Percentiles rank a stretch among this genome's conserved stretches.
phyloP scores from a whole-genome alignment of 2,113 vertebrate genomes.

The Lamprotornis superbus region DNA sequence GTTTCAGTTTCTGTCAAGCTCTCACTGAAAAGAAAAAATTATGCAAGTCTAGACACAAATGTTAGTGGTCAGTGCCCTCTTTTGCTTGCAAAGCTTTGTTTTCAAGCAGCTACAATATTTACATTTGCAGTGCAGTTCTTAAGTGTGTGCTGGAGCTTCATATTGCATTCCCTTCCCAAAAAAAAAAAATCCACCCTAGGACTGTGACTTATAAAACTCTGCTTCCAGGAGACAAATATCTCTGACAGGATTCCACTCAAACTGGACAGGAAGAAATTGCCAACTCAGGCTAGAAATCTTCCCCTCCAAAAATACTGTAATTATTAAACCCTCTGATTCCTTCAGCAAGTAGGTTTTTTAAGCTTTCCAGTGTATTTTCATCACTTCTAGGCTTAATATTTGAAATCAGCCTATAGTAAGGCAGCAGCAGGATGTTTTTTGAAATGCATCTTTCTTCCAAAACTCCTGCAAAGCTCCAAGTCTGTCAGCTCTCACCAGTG shows the following conservation, averaged over 20 bases:
- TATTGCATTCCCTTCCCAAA: neutral
- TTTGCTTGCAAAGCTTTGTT: constrained; percentile 35
- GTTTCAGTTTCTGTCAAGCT: constrained; percentile 14
- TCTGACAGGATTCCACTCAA: neutral
- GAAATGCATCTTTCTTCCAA: neutral
- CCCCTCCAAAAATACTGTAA: neutral
- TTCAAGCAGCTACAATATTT: constrained; percentile 35
- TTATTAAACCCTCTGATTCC: neutral
- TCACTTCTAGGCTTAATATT: neutral
- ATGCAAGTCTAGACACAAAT: neutral
- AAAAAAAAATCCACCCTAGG: neutral
- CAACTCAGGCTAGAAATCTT: neutral
- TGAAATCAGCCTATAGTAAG: neutral
- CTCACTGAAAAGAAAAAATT: neutral
- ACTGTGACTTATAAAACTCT: neutral
- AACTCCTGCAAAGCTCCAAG: neutral
- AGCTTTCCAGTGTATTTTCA: neutral
- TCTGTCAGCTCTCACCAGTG: neutral
- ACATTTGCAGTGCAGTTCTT: constrained; percentile 1
- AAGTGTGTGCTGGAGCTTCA: constrained; percentile 2
- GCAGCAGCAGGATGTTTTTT: neutral
- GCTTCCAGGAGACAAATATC: neutral
- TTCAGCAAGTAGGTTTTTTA: neutral
- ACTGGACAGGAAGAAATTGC: neutral
- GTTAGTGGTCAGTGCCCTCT: constrained; percentile 44